Evolutionary conservation across 2,888 invertebrate genomes (phyloP).

Genomic region (Euphydryas editha): DNA sequence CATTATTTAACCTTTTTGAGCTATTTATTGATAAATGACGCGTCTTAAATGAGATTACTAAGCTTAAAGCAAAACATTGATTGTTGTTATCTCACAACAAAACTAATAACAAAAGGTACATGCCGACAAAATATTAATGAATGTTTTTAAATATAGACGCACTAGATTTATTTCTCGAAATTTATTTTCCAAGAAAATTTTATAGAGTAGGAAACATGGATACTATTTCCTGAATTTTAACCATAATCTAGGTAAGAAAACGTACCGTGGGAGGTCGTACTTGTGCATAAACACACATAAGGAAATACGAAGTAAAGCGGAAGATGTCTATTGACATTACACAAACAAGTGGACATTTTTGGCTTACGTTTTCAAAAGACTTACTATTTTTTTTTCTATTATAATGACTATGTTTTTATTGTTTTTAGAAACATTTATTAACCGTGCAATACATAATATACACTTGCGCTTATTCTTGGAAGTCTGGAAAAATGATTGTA

Average conservation of each 20-base stretch:
- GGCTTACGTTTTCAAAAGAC: not conserved
- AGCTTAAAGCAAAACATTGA: not conserved
- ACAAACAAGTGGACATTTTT: not conserved
- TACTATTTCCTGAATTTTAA: not conserved
- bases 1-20: slow-evolving; percentile 2
- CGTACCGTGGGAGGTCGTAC: slow-evolving; percentile 1
- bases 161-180: not conserved
- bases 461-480: too few relatives aligned
- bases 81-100: not conserved
- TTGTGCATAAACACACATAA: not conserved
- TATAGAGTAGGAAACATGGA: not conserved
- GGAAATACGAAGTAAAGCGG: not conserved
- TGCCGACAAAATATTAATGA: not conserved
- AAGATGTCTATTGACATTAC: not conserved
- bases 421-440: too few relatives aligned
- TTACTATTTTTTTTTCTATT: not conserved
- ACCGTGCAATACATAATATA: too few relatives aligned
- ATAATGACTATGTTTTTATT: not conserved
- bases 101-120: not conserved
- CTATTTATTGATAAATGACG: slow-evolving; percentile 10
- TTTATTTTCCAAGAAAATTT: not conserved
- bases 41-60: not conserved
- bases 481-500: too few relatives aligned
- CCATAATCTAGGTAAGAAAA: not conserved
- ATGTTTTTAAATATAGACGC: not conserved